These are phyloP conservation scores for Percina caprodes DNA, from an alignment of 2,113 vertebrate species.

Conservation along the genomic window DNA sequence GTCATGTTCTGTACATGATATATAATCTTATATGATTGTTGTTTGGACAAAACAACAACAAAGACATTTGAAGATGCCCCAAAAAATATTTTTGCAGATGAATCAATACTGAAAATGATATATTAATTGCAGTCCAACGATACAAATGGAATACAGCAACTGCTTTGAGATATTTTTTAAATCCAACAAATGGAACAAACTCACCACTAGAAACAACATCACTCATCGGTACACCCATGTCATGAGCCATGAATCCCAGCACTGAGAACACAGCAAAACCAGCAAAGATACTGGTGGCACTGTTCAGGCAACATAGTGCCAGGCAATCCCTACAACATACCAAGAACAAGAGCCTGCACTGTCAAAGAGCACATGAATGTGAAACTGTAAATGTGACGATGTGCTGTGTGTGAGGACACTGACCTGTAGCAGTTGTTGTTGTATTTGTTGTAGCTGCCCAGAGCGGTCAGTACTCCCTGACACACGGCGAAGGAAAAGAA, in stretches of 20 bases:
- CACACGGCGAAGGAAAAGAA: constrained; percentile 92
- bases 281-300: constrained; percentile 88
- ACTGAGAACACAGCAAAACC: constrained; percentile 92
- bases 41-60: not conserved
- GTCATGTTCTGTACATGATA: not conserved
- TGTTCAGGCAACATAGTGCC: constrained; percentile 90
- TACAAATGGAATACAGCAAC: not conserved
- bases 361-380: not conserved
- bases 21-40: no score
- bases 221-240: constrained; percentile 74
- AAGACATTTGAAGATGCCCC: not conserved
- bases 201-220: constrained; percentile 84
- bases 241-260: constrained; percentile 87
- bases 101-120: not conserved
- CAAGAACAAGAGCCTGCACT: not conserved
- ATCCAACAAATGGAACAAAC: not conserved
- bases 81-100: not conserved
- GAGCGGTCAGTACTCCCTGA: constrained; percentile 90
- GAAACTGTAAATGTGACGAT: fast-evolving
- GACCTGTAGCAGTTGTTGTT: constrained; percentile 95
- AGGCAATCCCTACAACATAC: constrained; percentile 86
- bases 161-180: no score
- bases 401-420: constrained; percentile 8
- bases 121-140: not conserved
- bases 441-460: constrained; percentile 97